phyloP scores from a whole-genome alignment of 2,888 invertebrate genomes.

The Polietes domitor region DNA sequence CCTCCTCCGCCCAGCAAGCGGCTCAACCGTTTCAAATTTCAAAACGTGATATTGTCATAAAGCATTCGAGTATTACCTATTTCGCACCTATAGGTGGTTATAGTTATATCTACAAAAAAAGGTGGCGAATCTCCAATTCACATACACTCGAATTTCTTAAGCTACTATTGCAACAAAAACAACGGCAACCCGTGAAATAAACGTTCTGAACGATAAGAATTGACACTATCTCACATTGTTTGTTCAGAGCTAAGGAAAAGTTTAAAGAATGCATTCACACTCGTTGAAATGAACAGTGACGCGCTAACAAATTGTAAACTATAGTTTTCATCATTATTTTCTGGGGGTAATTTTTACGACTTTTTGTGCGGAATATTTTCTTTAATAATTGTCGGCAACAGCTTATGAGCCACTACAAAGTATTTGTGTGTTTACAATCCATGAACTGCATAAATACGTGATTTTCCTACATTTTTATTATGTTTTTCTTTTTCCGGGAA shows the following conservation, averaged over 20 bases:
- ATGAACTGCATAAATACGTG: no score
- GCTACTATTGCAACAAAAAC: neutral
- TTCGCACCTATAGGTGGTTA: neutral
- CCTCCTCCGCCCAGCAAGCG: neutral
- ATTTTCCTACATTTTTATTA: no score
- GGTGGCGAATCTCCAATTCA: neutral
- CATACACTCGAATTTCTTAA: neutral
- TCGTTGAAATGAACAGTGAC: neutral
- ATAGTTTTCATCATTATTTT: no score
- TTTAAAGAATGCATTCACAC: neutral
- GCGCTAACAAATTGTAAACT: neutral
- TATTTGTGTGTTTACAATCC: no score
- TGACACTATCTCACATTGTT: neutral
- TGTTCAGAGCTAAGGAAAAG: neutral
- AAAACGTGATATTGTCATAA: slow-evolving; percentile 11
- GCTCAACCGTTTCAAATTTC: neutral
- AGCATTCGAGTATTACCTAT: neutral
- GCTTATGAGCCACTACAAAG: no score
- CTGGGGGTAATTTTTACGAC: no score
- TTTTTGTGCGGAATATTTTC: no score
- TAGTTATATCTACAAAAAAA: no score
- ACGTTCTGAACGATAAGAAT: neutral
- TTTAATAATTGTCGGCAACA: no score
- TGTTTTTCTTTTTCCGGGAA: no score
- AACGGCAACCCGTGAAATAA: neutral